Base-by-base conservation (phyloP, 2,113 vertebrate genomes). In the Scatophagus argus region DNA sequence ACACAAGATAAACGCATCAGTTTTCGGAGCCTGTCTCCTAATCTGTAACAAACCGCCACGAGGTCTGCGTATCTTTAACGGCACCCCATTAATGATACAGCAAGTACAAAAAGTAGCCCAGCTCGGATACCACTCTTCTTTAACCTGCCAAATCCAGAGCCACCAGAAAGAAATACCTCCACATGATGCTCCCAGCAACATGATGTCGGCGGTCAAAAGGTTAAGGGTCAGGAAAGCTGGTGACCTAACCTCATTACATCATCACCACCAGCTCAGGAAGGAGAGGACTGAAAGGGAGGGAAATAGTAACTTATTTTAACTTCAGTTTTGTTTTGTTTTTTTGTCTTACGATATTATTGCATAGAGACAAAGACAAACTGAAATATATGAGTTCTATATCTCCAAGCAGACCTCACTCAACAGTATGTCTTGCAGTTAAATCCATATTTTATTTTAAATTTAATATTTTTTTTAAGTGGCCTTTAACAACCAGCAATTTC, bases 31-130 rank as follows among this genome's bases (percentile, higher is more conserved):
- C 80, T n/a, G 75, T 82, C 83, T 86, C 27, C 74, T 81, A 62
- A 86, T 76, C 73, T 82, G 86, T 63, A 81, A 84, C 87, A 84
- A 81, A 87, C 61, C 43, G 92, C 86, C 87, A 90, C 60, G 67
- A 81, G 86, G 91, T 89, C 90, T 77, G 74, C 21, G 73, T 86
- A 85, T 88, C 87, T 89, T 91, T 91, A 92, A 90, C 91, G 14
- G 86, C 2, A 63, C 51, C 56, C 88, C 89, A 93, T 94, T 93
- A 94, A 94, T 94, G 90, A 93, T 93, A 90, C 81, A 94, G 83
- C 68, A 84, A 83, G 92, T 93, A 93, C 91, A 94, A 93, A n/a
- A 93, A 84, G 89, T 61, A 90, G 76, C 66, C 68, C 81, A 74
- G 86, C 86, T 90, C 83, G 19, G 79, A 91, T 93, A 87, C 88